phyloP scores from a whole-genome alignment of 2,888 invertebrate species.

The Chydorus sphaericus region DNA sequence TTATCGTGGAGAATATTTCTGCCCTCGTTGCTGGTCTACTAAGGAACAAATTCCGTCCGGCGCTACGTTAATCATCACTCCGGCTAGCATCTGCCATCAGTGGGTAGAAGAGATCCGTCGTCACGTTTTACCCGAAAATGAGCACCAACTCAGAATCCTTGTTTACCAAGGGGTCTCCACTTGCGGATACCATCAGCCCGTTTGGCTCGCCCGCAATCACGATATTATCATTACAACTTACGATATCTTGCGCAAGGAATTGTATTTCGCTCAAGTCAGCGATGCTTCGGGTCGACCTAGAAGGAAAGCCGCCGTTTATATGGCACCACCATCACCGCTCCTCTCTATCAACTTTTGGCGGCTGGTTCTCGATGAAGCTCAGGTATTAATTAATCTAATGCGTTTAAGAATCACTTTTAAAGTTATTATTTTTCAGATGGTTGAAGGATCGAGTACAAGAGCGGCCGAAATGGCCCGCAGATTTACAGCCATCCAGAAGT shows the following conservation, averaged over 20 bases:
- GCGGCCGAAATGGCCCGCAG: conserved; percentile 46
- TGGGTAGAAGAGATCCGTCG: conserved; percentile 55
- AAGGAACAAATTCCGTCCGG: conserved; percentile 37
- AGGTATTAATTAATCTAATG: no score
- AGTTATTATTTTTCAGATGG: no score
- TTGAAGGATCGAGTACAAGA: conserved; percentile 42
- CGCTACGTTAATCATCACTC: conserved; percentile 57
- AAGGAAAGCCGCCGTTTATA: conserved; percentile 16
- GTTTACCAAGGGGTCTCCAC: conserved; percentile 30
- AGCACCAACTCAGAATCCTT: conserved; percentile 34
- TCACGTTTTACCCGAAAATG: conserved; percentile 40
- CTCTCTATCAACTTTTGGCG: conserved; percentile 58
- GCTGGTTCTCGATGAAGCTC: conserved; percentile 62
- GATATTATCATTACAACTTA: conserved; percentile 62
- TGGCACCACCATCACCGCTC: conserved; percentile 49
- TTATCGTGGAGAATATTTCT: conserved; percentile 35
- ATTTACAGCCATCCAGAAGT: conserved; percentile 44
- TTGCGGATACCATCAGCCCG: conserved; percentile 42
- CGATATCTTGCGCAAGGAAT: conserved; percentile 42
- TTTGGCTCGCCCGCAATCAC: conserved; percentile 39
- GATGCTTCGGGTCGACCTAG: neutral
- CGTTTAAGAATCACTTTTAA: no score
- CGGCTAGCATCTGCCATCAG: conserved; percentile 47
- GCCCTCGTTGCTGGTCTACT: conserved; percentile 48
- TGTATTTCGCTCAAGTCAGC: conserved; percentile 38